phyloP scores from a whole-genome alignment of 2,113 vertebrate genomes.

The Anolis sagrei region DNA sequence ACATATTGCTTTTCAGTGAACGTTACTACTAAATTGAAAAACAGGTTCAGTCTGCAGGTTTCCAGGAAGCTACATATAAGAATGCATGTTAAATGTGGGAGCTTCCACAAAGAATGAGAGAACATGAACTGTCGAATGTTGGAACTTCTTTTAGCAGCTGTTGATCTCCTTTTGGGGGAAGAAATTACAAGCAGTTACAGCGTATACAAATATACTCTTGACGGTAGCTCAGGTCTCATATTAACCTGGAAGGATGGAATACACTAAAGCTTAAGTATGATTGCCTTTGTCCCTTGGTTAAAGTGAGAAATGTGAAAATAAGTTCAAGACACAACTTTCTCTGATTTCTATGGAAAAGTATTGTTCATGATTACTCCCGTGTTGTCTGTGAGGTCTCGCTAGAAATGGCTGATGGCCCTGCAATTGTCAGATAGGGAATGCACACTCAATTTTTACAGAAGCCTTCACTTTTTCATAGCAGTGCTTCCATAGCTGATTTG shows the following conservation, averaged over 20 bases:
- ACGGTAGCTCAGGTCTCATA: not conserved
- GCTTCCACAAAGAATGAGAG: constrained; percentile 33
- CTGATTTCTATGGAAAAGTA: not conserved
- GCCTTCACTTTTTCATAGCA: no score
- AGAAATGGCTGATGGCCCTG: no score
- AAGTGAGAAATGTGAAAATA: not conserved
- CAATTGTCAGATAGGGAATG: no score
- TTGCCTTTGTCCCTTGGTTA: not conserved
- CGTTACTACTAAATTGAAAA: constrained; percentile 60
- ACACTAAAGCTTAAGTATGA: not conserved
- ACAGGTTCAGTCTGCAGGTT: constrained; percentile 25
- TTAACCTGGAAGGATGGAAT: not conserved
- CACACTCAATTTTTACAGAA: no score
- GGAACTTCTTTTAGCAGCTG: constrained; percentile 3
- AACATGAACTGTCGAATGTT: constrained; percentile 12
- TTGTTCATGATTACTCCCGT: not conserved
- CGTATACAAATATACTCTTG: not conserved
- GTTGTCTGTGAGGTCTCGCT: not conserved
- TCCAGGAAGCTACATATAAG: constrained; percentile 31
- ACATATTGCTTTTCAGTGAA: constrained; percentile 28
- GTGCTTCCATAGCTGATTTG: no score
- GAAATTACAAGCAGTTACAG: constrained; percentile 26
- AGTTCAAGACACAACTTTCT: not conserved
- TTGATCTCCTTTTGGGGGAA: constrained; percentile 39
- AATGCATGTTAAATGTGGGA: constrained; percentile 25